Conservation (phyloP, 2,113 vertebrate species). For the Scomber colias region DNA sequence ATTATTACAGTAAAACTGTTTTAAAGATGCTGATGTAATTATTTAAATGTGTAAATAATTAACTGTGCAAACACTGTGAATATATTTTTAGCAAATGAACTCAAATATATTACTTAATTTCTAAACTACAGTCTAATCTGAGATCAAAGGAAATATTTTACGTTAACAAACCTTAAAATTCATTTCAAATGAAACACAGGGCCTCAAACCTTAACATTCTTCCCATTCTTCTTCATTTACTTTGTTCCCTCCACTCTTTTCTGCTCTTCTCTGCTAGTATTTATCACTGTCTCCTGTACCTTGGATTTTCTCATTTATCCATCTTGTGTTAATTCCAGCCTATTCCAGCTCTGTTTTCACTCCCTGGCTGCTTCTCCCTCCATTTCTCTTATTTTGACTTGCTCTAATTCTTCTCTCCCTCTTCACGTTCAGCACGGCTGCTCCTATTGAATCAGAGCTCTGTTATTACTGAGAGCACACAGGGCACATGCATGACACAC, state of each 20-base stretch:
- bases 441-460: constrained; percentile 37
- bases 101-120: too few relatives aligned
- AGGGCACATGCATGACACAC: neutral
- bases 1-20: too few relatives aligned
- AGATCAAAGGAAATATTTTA: too few relatives aligned
- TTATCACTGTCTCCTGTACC: neutral
- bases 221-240: neutral
- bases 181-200: too few relatives aligned
- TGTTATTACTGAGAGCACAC: constrained; percentile 23
- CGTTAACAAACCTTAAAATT: too few relatives aligned
- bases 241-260: neutral
- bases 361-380: constrained; percentile 7
- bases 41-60: too few relatives aligned
- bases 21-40: too few relatives aligned
- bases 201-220: too few relatives aligned
- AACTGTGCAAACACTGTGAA: too few relatives aligned
- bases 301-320: constrained; percentile 1
- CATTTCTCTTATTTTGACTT: constrained; percentile 40
- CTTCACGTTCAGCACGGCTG: constrained; percentile 16
- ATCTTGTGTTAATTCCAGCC: constrained; percentile 22
- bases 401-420: constrained; percentile 33
- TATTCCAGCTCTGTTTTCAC: constrained; percentile 16
- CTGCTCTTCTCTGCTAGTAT: neutral
- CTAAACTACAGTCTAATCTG: too few relatives aligned
- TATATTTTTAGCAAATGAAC: too few relatives aligned